Conservation (phyloP, 2,888 invertebrate genomes). For the Acanthosepion pharaonis region DNA sequence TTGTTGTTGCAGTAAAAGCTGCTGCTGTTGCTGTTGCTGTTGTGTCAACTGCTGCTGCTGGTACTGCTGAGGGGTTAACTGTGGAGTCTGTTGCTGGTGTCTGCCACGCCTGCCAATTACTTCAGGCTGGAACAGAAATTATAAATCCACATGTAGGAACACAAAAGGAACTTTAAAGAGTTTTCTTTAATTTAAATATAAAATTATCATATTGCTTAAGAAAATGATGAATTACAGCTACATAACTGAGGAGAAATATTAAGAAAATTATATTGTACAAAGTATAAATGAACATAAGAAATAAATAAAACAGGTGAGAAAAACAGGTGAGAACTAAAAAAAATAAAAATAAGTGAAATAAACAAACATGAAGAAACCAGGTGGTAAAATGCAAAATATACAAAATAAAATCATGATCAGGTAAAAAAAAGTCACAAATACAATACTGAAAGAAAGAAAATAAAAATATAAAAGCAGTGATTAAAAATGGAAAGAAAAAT, state of each 20-base stretch:
- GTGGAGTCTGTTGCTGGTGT: slow-evolving; percentile 38
- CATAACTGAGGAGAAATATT: neutral
- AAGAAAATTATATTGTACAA: neutral
- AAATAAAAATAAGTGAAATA: too few relatives aligned
- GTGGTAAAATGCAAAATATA: neutral
- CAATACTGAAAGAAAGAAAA: neutral
- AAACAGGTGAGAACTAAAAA: too few relatives aligned
- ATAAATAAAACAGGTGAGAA: too few relatives aligned
- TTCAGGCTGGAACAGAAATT: neutral
- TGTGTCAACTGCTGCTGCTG: slow-evolving; percentile 36
- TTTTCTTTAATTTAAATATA: neutral
- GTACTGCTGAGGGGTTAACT: slow-evolving; percentile 39
- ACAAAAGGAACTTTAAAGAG: neutral
- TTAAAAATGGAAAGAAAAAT: neutral
- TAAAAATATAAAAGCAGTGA: neutral
- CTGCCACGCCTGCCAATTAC: slow-evolving; percentile 42
- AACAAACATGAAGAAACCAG: too few relatives aligned
- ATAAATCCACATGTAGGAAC: neutral
- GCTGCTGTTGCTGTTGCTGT: slow-evolving; percentile 41
- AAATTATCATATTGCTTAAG: neutral
- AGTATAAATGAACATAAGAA: neutral
- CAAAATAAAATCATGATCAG: neutral
- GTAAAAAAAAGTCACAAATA: neutral
- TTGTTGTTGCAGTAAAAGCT: slow-evolving; percentile 3
- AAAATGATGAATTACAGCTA: neutral